Evolutionary conservation across 2,888 invertebrate species (phyloP).

Genomic region (Tachina lurida): DNA sequence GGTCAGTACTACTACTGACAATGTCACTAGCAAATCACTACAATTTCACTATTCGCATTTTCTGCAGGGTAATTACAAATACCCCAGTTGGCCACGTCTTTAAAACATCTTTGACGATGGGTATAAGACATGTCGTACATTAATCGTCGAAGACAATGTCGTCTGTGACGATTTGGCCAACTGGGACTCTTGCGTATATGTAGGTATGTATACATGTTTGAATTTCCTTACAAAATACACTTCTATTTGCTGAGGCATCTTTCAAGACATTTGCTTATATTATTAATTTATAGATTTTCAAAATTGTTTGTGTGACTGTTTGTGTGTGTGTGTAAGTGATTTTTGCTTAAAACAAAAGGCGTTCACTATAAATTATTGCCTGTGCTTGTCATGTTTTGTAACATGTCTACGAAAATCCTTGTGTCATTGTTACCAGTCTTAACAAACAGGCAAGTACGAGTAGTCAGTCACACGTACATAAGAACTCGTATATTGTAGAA

Average conservation of each 20-base stretch:
- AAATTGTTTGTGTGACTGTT: not conserved
- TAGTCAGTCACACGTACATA: not conserved
- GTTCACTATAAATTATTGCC: conserved; percentile 79
- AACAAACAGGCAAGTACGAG: conserved; percentile 39
- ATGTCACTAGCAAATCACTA: too few relatives aligned
- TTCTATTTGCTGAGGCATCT: conserved; percentile 6
- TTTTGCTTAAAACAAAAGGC: conserved; percentile 65
- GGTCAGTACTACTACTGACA: too few relatives aligned
- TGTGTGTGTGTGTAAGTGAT: not conserved
- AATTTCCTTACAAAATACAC: not conserved
- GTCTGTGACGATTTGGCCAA: too few relatives aligned
- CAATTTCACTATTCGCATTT: too few relatives aligned
- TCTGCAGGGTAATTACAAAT: too few relatives aligned
- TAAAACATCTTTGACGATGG: too few relatives aligned
- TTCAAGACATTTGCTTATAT: conserved; percentile 38
- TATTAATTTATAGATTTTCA: conserved; percentile 3
- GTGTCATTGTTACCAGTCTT: conserved; percentile 78
- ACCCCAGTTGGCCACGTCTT: too few relatives aligned
- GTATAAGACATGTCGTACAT: too few relatives aligned
- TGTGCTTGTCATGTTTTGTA: conserved; percentile 78
- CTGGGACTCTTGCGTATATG: too few relatives aligned
- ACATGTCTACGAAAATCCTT: conserved; percentile 78
- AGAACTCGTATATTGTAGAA: conserved; percentile 28
- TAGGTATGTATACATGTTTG: not conserved
- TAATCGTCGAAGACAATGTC: too few relatives aligned